Conservation (phyloP, 2,113 vertebrate species). For the Circaetus gallicus region DNA sequence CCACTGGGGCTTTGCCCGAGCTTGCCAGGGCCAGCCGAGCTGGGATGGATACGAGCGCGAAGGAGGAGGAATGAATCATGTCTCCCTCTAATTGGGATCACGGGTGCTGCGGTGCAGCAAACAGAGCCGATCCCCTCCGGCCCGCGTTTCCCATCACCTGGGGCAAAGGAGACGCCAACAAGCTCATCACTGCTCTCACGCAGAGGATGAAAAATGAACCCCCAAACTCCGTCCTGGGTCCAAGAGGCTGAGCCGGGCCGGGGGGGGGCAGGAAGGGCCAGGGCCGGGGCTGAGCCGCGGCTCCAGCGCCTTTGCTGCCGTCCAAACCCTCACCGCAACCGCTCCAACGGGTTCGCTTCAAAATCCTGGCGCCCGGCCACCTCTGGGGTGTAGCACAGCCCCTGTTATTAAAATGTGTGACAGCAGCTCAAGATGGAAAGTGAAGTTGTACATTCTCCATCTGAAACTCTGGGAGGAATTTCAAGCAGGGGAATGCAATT, state of each 20-base stretch:
- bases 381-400: slow-evolving; percentile 35
- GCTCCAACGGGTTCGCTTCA: background rate
- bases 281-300: background rate
- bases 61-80: background rate
- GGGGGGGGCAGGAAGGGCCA: background rate
- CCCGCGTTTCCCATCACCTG: background rate
- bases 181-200: rapidly evolving
- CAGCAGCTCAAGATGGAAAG: slow-evolving; percentile 47
- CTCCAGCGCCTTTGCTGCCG: background rate
- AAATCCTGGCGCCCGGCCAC: background rate
- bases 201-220: background rate
- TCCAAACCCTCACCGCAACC: background rate
- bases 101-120: rapidly evolving
- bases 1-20: background rate
- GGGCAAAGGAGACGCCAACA: background rate
- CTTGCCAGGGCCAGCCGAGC: background rate
- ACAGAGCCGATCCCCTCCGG: background rate
- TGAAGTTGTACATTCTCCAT: slow-evolving; percentile 57
- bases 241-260: background rate
- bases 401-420: slow-evolving; percentile 54
- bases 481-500: slow-evolving; percentile 62
- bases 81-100: background rate
- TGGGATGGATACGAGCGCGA: rapidly evolving
- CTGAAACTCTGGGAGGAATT: slow-evolving; percentile 56
- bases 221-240: rapidly evolving